Conservation (phyloP, 1,140 invertebrate genomes). For the Ceratosolen fusciceps region DNA sequence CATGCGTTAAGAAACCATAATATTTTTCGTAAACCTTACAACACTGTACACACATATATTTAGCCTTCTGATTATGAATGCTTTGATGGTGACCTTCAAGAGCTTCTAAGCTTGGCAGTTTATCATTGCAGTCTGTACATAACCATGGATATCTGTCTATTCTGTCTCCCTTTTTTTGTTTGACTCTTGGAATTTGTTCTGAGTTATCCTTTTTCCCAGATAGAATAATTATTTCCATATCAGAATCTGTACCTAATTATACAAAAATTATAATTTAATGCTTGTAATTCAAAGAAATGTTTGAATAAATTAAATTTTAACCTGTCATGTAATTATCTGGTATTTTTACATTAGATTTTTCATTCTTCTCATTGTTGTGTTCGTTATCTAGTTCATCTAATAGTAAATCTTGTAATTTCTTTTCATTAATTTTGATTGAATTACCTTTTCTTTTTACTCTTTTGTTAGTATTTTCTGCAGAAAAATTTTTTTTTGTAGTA, state of each 20-base stretch:
- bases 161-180: constrained; percentile 53
- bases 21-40: constrained; percentile 76
- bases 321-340: constrained; percentile 70
- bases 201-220: constrained; percentile 47
- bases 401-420: constrained; percentile 53
- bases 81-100: constrained; percentile 72
- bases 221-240: constrained; percentile 65
- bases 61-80: constrained; percentile 72
- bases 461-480: constrained; percentile 58
- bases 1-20: constrained; percentile 74
- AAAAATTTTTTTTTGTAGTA: constrained; percentile 53
- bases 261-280: constrained; percentile 9
- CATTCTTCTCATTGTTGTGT: constrained; percentile 48
- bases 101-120: constrained; percentile 69
- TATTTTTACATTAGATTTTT: constrained; percentile 61
- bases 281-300: background rate
- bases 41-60: constrained; percentile 75
- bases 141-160: constrained; percentile 74
- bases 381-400: constrained; percentile 51
- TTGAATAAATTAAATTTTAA: constrained; percentile 47
- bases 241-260: constrained; percentile 64
- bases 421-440: constrained; percentile 56
- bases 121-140: constrained; percentile 73
- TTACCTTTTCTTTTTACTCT: constrained; percentile 59
- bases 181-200: constrained; percentile 50